Evolutionary conservation across 2,888 invertebrate species (phyloP).

Genomic region (Nemapogon koenigi): DNA sequence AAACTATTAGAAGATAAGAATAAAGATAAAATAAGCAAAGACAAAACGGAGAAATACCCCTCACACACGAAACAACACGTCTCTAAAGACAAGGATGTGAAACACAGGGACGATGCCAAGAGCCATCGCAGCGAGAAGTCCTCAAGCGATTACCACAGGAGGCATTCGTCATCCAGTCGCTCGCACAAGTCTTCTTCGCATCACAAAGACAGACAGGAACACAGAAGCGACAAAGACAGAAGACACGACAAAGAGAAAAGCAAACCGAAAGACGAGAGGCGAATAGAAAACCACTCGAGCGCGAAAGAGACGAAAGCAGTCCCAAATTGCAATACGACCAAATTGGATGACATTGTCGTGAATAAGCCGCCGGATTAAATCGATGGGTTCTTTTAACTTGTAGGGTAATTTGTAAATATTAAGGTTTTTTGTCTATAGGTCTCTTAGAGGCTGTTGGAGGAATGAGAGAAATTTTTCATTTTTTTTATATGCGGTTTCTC

Average conservation of each 20-base stretch:
- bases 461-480: background rate
- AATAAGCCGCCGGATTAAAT: no score
- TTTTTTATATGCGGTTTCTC: background rate
- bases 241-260: constrained; percentile 1
- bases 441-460: background rate
- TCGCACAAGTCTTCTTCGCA: constrained; percentile 36
- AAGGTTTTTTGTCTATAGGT: background rate
- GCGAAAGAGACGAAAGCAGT: background rate
- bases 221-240: background rate
- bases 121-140: constrained; percentile 16
- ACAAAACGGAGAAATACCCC: constrained; percentile 5
- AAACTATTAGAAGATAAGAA: constrained; percentile 20
- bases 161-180: constrained; percentile 34
- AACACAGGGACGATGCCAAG: constrained; percentile 8
- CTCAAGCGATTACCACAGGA: constrained; percentile 34
- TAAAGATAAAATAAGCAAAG: constrained; percentile 13
- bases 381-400: background rate
- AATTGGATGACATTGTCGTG: background rate
- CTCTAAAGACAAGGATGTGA: background rate
- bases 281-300: no score
- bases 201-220: constrained; percentile 27
- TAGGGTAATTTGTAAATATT: background rate
- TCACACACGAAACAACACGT: constrained; percentile 15
- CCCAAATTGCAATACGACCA: background rate
- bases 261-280: no score